Evolutionary conservation across 2,797 vertebrate species (phyloP).

Genomic region (Sebastes reedi): DNA sequence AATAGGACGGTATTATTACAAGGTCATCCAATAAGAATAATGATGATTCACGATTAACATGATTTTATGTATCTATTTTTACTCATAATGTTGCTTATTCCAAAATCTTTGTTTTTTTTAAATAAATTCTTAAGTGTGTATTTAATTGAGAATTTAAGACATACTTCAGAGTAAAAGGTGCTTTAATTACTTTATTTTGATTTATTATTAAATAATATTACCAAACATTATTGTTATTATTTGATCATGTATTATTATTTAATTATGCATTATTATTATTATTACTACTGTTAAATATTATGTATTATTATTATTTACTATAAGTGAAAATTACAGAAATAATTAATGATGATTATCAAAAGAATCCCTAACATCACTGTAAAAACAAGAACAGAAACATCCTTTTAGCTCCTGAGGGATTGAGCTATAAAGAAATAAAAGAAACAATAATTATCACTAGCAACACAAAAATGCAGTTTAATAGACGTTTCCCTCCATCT

Average conservation of each 20-base stretch:
- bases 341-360: background rate
- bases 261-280: too few relatives aligned
- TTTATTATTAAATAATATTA: background rate
- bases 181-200: background rate
- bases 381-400: background rate
- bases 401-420: background rate
- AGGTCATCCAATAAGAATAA: background rate
- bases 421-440: background rate
- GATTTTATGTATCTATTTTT: background rate
- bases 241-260: background rate
- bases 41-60: background rate
- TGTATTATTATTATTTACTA: background rate
- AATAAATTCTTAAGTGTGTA: too few relatives aligned
- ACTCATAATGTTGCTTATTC: background rate
- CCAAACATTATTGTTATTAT: too few relatives aligned
- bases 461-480: background rate
- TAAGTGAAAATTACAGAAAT: background rate
- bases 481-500: background rate
- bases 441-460: background rate
- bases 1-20: background rate
- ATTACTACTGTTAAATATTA: background rate
- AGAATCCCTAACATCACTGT: background rate
- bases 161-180: background rate
- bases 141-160: background rate
- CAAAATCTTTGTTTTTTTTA: background rate